Evolutionary conservation across 2,888 invertebrate species (phyloP), one percentile per base, ranked within the genome.

Genomic region (Phragmatobia fuliginosa): DNA sequence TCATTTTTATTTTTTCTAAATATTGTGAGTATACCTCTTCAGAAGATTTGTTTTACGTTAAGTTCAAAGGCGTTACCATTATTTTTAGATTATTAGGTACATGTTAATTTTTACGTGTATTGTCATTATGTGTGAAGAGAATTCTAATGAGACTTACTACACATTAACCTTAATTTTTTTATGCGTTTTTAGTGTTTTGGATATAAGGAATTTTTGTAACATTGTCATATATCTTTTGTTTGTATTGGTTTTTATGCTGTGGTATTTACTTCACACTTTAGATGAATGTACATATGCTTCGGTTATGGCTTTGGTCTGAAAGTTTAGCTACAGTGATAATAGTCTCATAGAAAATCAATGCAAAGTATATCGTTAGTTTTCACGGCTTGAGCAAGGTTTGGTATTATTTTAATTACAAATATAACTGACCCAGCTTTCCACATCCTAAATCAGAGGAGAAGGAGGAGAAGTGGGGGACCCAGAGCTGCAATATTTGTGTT

Each of bases 1-100:
- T 82, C 71, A 77, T 74, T 79, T 73, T 36, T 74, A 62, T 74
- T 73, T 73, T 71, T 33, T 10, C 60, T 67, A 66, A 76, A 72
- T 73, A 66, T 66, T 62, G 31, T 25, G 25, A 33, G 64, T 59
- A 38, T 65, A 41, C 36, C 41, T 52, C 28, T 67, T 59, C 33
- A n/a, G 31, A 28, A 52, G 49, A 68, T 68, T 68, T 59, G 32
- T 11, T 68, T 18, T 56, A 61, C 61, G 68, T 67, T 49, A 63
- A 78, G 65, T 52, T 69, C 18, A 61, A 72, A 52, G 52, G 16
- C 25, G 25, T 28, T 31, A 56, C 31, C 41, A 58, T 32, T 11
- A 52, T 32, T 32, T n/a, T 28, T 21, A 28, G 14, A 41, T 62
- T 62, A 65, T 68, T 59, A n/a, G n/a, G n/a, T n/a, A 28, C 25